A percentile compares a stretch with the other conserved stretches of the same genome.
Evolutionary conservation across 2,797 vertebrate species (phyloP).

Genomic region (Trachops cirrhosus): DNA sequence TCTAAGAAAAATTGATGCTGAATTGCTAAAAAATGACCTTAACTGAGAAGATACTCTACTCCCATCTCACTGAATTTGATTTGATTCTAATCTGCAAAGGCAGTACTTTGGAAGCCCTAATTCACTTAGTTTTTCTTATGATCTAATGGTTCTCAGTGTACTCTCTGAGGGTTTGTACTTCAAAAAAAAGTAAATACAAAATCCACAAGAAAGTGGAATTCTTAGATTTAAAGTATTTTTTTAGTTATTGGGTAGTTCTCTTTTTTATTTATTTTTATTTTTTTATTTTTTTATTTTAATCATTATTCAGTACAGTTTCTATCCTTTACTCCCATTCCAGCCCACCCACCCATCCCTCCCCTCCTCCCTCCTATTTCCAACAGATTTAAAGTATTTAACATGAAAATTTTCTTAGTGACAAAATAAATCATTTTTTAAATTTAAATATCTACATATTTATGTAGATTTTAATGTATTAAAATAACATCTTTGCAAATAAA

Average conservation of each 20-base stretch:
- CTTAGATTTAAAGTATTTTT: not conserved
- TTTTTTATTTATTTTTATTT: no score
- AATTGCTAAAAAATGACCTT: not conserved
- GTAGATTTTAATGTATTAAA: not conserved
- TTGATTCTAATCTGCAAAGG: not conserved
- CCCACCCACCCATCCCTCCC: no score
- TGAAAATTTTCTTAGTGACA: not conserved
- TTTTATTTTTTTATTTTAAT: no score
- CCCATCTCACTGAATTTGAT: not conserved
- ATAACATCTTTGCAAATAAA: not conserved
- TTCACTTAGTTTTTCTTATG: not conserved
- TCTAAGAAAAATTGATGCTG: not conserved
- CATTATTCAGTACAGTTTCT: no score
- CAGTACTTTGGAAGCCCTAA: not conserved
- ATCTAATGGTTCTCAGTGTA: not conserved
- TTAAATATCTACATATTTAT: not conserved
- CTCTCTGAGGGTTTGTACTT: not conserved
- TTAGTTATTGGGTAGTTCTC: no score
- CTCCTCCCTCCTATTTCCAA: no score
- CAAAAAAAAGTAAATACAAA: not conserved
- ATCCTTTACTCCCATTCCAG: no score
- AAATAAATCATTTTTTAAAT: not conserved
- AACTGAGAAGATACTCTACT: not conserved
- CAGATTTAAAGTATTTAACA: not conserved
- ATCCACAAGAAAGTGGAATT: not conserved